Percentiles rank a stretch among this genome's conserved stretches.
These are phyloP conservation scores for Leguminivora glycinivorella DNA, from an alignment of 1,140 invertebrate species.

Conservation along the genomic window DNA sequence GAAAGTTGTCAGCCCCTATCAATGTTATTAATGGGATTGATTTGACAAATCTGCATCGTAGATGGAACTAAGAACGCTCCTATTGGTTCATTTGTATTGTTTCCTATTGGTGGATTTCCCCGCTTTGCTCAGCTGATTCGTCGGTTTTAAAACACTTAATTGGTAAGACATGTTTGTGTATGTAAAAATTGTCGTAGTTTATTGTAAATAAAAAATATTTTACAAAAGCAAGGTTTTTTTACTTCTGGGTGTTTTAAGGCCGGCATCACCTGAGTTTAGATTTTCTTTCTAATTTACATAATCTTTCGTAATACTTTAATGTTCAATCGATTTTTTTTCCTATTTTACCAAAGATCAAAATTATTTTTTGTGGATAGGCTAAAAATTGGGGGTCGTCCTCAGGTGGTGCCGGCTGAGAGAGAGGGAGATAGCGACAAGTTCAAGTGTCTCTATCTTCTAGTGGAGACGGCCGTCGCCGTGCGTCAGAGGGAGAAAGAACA, in stretches of 20 bases:
- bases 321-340: not conserved
- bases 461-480: conserved; percentile 91
- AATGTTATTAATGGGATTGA: too few species aligned
- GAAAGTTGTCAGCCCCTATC: too few species aligned
- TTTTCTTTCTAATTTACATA: not conserved
- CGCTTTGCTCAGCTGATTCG: not conserved
- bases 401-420: conserved; percentile 59
- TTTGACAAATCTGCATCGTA: too few species aligned
- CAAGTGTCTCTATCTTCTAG: conserved; percentile 90
- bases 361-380: not conserved
- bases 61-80: too few species aligned
- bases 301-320: too few species aligned
- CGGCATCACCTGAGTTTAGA: conserved; percentile 64
- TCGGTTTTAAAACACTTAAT: conserved; percentile 64
- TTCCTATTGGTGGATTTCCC: not conserved
- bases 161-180: conserved; percentile 36
- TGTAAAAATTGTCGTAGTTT: conserved; percentile 43
- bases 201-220: conserved; percentile 56
- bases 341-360: too few species aligned
- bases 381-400: conserved; percentile 36
- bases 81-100: not conserved
- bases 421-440: conserved; percentile 87
- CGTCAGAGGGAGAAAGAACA: conserved; percentile 83
- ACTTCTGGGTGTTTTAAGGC: conserved; percentile 59
- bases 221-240: conserved; percentile 39